Evolutionary conservation across 2,113 vertebrate species (phyloP).

Genomic region (Pelodiscus sinensis): DNA sequence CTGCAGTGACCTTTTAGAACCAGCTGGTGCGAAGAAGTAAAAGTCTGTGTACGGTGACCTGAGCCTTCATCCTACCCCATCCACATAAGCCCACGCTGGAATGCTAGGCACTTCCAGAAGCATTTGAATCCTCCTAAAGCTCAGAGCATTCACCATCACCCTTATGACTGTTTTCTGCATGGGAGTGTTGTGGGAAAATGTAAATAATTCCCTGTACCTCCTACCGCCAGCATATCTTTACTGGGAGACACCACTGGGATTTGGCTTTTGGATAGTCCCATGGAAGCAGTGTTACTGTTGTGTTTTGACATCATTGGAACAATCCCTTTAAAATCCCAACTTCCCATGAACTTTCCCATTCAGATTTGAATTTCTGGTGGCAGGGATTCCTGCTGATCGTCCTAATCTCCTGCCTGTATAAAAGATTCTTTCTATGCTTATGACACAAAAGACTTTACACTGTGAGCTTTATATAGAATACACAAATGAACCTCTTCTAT

Average conservation of each 20-base stretch:
- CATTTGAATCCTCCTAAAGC: neutral
- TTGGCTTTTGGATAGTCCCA: neutral
- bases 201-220: fast-evolving
- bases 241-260: neutral
- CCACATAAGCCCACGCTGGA: neutral
- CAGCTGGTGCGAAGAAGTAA: fast-evolving
- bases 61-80: neutral
- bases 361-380: conserved; percentile 69
- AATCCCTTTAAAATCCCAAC: conserved; percentile 66
- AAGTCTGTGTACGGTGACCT: neutral
- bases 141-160: neutral
- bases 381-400: conserved; percentile 69
- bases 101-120: neutral
- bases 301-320: conserved; percentile 58
- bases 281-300: neutral
- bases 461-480: conserved; percentile 60
- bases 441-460: conserved; percentile 64
- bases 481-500: conserved; percentile 57
- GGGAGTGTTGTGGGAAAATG: neutral
- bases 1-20: fast-evolving
- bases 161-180: fast-evolving
- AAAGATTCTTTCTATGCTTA: conserved; percentile 61
- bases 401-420: conserved; percentile 61
- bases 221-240: fast-evolving
- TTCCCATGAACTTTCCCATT: conserved; percentile 75